A percentile compares a stretch with the other conserved stretches of the same genome.
Evolutionary conservation across 1,140 invertebrate species (phyloP).

Genomic region (Polypedilum vanderplanki): DNA sequence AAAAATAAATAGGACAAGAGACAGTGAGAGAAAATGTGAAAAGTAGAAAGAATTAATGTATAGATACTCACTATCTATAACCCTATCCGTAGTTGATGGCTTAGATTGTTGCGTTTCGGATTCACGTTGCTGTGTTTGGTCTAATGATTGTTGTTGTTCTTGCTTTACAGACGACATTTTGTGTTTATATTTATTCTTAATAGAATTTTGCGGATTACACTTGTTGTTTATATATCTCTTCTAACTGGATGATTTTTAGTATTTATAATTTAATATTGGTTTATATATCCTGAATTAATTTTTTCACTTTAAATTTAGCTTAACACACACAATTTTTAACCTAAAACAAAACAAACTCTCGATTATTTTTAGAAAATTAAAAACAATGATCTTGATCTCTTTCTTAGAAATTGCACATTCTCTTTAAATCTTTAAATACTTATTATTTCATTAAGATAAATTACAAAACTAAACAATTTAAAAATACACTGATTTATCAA

Average conservation of each 20-base stretch:
- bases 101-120: constrained; percentile 25
- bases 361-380: too few relatives aligned
- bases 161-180: constrained; percentile 15
- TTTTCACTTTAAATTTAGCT: neutral
- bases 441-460: too few relatives aligned
- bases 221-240: neutral
- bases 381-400: too few relatives aligned
- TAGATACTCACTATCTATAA: constrained; percentile 21
- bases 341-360: too few relatives aligned
- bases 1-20: neutral
- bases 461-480: too few relatives aligned
- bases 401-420: too few relatives aligned
- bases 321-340: neutral
- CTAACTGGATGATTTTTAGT: neutral
- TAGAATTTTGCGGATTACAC: neutral
- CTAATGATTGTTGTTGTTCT: constrained; percentile 27
- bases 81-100: constrained; percentile 26
- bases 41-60: too few relatives aligned
- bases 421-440: too few relatives aligned
- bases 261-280: neutral
- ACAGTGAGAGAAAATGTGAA: neutral
- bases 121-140: constrained; percentile 24
- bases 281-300: constrained; percentile 15
- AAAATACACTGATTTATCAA: too few relatives aligned
- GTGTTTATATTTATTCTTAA: neutral